These are phyloP conservation scores for Sebastes trivittatus DNA, from an alignment of 2,797 vertebrate genomes.

Conservation along the genomic window DNA sequence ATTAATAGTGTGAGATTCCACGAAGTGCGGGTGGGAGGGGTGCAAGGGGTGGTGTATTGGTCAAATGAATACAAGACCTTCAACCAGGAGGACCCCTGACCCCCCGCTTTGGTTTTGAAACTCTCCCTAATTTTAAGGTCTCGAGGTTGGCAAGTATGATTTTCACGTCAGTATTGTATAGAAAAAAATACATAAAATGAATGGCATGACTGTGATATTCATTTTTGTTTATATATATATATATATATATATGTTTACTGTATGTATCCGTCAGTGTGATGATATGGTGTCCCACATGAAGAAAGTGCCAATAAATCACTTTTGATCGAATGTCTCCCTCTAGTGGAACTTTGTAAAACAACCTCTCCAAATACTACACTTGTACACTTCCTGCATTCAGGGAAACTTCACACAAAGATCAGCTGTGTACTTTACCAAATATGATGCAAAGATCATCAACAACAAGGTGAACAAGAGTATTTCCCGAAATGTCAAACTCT, in stretches of 20 bases:
- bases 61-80: no score
- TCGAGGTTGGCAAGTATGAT: no score
- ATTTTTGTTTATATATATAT: not conserved
- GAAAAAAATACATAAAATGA: no score
- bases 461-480: not conserved
- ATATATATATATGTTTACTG: no score
- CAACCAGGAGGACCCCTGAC: no score
- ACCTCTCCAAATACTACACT: no score
- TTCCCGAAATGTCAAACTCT: not conserved
- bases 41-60: no score
- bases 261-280: not conserved
- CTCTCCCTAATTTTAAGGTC: no score
- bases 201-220: not conserved
- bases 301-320: not conserved
- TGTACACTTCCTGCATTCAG: not conserved
- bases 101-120: no score
- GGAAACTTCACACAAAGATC: not conserved
- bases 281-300: not conserved
- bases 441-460: not conserved
- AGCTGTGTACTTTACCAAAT: not conserved
- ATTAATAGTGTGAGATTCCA: no score
- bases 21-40: no score
- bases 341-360: conserved; percentile 43
- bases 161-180: no score
- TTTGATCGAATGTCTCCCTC: conserved; percentile 49